Percentiles rank a stretch among this genome's conserved stretches.
These are phyloP conservation scores for Tachyglossus aculeatus DNA, from an alignment of 2,797 vertebrate genomes.

Conservation along the genomic window DNA sequence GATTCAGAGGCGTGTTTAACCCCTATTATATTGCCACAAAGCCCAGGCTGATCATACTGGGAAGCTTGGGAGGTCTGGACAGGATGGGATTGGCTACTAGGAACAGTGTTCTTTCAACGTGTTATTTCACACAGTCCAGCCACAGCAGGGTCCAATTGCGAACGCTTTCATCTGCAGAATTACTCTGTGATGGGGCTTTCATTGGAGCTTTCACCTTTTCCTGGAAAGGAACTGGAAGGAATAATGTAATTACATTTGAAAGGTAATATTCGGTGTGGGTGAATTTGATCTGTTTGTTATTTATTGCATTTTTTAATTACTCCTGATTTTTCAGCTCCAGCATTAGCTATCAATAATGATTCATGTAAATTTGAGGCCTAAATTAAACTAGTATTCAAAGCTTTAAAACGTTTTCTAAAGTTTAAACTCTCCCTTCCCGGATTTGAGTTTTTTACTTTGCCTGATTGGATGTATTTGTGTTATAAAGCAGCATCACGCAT, in stretches of 20 bases:
- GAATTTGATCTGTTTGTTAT: background rate
- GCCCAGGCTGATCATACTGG: conserved; percentile 85
- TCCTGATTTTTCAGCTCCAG: conserved; percentile 7
- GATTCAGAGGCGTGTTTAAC: conserved; percentile 89
- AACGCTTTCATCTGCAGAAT: conserved; percentile 74
- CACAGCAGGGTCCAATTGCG: conserved; percentile 46
- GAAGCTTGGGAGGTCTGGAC: conserved; percentile 73
- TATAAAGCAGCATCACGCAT: conserved; percentile 2
- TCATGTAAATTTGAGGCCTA: conserved; percentile 14
- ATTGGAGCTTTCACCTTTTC: conserved; percentile 41
- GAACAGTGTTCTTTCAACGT: conserved; percentile 47
- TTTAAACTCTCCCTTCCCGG: conserved; percentile 7
- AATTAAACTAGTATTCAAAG: background rate
- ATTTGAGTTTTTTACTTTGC: background rate
- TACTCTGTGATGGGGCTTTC: conserved; percentile 62
- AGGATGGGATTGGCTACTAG: conserved; percentile 60
- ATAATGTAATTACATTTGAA: conserved; percentile 22
- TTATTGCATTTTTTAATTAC: background rate
- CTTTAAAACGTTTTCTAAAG: background rate
- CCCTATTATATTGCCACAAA: conserved; percentile 89
- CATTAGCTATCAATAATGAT: conserved; percentile 22
- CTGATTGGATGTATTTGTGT: background rate
- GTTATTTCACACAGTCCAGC: conserved; percentile 51
- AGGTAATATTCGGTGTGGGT: conserved; percentile 61
- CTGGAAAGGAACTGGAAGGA: conserved; percentile 44